phyloP scores from a whole-genome alignment of 2,797 vertebrate species.

The Squalus acanthias region DNA sequence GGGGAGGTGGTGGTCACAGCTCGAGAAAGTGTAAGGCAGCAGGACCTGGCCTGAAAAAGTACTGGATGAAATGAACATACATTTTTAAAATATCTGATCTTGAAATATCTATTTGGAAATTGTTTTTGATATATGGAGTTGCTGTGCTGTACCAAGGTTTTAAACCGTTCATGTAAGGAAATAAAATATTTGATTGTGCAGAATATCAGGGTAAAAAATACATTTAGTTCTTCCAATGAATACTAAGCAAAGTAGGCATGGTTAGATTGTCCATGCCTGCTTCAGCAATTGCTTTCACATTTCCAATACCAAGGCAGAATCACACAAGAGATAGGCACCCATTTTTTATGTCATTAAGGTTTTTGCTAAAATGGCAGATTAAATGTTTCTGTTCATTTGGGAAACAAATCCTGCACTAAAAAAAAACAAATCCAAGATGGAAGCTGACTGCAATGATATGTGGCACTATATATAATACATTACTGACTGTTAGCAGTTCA shows the following conservation, averaged over 20 bases:
- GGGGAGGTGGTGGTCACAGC: background rate
- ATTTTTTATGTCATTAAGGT: background rate
- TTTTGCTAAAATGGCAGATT: background rate
- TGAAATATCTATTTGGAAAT: background rate
- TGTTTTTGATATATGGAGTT: background rate
- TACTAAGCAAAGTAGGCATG: background rate
- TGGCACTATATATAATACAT: background rate
- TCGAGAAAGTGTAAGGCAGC: background rate
- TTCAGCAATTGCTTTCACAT: slow-evolving; percentile 14
- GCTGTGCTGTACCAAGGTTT: background rate
- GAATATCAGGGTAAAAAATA: background rate
- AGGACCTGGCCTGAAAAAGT: background rate
- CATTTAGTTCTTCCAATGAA: background rate
- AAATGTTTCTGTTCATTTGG: background rate
- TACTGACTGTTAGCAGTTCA: background rate
- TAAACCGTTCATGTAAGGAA: background rate
- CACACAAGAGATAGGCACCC: background rate
- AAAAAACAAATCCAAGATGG: background rate
- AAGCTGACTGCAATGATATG: background rate
- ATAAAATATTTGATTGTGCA: background rate
- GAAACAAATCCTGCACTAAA: background rate
- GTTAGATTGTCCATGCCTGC: background rate
- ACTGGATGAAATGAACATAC: background rate
- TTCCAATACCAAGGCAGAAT: background rate
- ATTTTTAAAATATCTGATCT: background rate